Conservation (phyloP, 2,888 invertebrate genomes). For the Chymomyza fuscimana region DNA sequence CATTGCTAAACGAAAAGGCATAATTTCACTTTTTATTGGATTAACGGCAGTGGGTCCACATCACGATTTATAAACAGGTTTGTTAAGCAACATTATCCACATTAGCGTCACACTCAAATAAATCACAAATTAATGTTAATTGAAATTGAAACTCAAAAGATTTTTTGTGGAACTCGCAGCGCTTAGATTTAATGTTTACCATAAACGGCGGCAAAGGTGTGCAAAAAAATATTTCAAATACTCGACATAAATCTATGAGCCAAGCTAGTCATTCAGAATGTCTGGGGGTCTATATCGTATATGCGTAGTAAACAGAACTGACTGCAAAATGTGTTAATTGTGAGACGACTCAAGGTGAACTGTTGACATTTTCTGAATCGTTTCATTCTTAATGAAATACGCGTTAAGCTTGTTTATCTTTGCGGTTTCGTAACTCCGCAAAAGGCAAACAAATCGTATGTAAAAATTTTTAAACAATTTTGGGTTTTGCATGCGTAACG, state of each 20-base stretch:
- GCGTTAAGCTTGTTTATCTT: conserved; percentile 29
- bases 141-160: conserved; percentile 40
- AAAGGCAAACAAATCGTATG: conserved; percentile 8
- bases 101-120: not conserved
- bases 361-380: conserved; percentile 47
- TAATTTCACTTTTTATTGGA: conserved; percentile 72
- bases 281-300: not conserved
- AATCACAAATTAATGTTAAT: conserved; percentile 36
- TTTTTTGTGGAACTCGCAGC: conserved; percentile 39
- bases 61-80: conserved; percentile 53
- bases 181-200: conserved; percentile 28
- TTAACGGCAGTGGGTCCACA: conserved; percentile 49
- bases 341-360: conserved; percentile 53
- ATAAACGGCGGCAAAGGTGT: not conserved
- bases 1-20: conserved; percentile 28
- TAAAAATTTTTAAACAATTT: conserved; percentile 20
- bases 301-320: conserved; percentile 7
- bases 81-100: conserved; percentile 50
- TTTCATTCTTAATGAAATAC: conserved; percentile 1
- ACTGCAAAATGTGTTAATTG: conserved; percentile 29
- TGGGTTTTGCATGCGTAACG: conserved; percentile 28
- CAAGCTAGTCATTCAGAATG: not conserved
- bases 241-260: conserved; percentile 9
- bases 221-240: conserved; percentile 25
- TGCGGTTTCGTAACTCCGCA: not conserved